These are phyloP conservation scores for Hymenopus coronatus DNA, from an alignment of 2,888 invertebrate species.

Conservation along the genomic window DNA sequence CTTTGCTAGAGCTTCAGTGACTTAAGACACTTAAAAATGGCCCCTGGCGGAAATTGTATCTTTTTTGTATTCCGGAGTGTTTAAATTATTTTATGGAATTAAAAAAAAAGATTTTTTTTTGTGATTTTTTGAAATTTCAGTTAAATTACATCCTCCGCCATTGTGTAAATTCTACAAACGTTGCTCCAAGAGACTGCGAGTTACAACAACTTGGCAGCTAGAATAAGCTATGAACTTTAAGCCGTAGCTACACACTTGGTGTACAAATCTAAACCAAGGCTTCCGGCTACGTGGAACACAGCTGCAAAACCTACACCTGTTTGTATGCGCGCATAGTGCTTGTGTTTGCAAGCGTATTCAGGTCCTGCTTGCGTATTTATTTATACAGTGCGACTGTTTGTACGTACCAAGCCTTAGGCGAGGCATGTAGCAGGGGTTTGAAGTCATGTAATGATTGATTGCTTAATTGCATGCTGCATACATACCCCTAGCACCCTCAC, in stretches of 20 bases:
- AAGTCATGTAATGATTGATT: conserved; percentile 4
- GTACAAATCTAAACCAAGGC: not conserved
- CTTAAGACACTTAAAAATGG: too few relatives aligned
- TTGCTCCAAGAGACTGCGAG: too few relatives aligned
- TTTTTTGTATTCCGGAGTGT: too few relatives aligned
- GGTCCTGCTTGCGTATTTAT: not conserved
- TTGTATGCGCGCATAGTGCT: not conserved
- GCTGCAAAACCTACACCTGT: not conserved
- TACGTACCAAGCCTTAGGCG: not conserved
- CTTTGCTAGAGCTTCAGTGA: too few relatives aligned
- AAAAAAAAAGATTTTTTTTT: too few relatives aligned
- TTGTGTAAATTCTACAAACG: too few relatives aligned
- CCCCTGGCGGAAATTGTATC: too few relatives aligned
- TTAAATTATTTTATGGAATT: too few relatives aligned
- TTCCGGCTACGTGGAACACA: not conserved
- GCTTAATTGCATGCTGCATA: not conserved
- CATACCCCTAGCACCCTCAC: not conserved
- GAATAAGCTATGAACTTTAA: not conserved
- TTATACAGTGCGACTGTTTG: not conserved
- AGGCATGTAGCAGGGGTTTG: not conserved
- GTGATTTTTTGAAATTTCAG: too few relatives aligned
- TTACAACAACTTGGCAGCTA: too few relatives aligned
- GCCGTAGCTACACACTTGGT: not conserved
- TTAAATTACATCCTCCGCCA: too few relatives aligned
- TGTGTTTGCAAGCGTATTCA: not conserved